Evolutionary conservation across 2,888 invertebrate genomes (phyloP), one percentile per base, ranked within the genome.

Genomic region (Altica lythri): DNA sequence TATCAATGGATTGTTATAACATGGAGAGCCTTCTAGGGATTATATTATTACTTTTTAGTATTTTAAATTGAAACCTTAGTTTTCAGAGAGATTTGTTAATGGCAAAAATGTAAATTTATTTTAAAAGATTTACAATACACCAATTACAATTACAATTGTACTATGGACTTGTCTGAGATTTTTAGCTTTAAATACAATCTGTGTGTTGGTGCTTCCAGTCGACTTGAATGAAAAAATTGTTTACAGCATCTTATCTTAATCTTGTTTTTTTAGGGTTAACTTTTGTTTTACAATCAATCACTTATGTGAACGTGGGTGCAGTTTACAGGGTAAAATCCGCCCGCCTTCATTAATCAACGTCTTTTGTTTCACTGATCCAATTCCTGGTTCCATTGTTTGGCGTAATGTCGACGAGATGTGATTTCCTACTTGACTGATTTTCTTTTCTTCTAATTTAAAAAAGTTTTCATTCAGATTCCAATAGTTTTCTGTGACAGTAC

Each of bases 301-400:
- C 66, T 61, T 61, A 51, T 58, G 61, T 59, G 64, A 38, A 67
- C 64, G 62, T 66, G 68, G 57, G 65, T 66, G 67, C 67, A 69
- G 69, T 73, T 69, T 70, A 72, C 70, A 70, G 66, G 68, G 61
- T 59, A 65, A 68, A 69, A 65, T n/a, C 68, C 68, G 67, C 66
- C 70, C 68, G 65, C 64, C 67, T 66, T 69, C 75, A 75, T 75
- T 75, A 75, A 75, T 75, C 75, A 75, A 72, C 64, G 74, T 75
- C 75, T 69, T 57, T 73, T 74, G 73, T 74, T 74, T 73, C 72
- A 65, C 70, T 70, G 71, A 73, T 73, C 74, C 72, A 73, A 74
- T 75, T 74, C 72, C 73, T 71, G 66, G 72, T 71, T 68, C 72
- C 70, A 72, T 72, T 72, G 70, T 71, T 72, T 65, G 67, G 61